These are phyloP conservation scores for Dolichallabes microphthalmus DNA, from an alignment of 2,113 vertebrate species.

Conservation along the genomic window DNA sequence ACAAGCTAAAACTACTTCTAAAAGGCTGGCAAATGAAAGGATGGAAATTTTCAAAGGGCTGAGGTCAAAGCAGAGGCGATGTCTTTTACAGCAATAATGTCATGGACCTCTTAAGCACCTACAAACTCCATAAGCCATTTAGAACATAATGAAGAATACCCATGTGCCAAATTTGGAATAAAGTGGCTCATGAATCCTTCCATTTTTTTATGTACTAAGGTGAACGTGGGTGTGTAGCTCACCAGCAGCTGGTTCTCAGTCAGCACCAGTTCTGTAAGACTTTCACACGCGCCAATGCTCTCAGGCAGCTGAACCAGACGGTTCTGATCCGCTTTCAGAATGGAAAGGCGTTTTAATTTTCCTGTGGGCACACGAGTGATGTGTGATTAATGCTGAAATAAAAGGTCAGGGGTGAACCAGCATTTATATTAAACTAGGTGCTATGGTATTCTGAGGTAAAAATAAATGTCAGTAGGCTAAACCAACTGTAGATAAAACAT, in stretches of 20 bases:
- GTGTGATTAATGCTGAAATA: background rate
- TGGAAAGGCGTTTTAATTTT: constrained; percentile 86
- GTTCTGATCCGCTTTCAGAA: constrained; percentile 96
- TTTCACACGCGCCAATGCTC: constrained; percentile 90
- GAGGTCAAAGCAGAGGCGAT: background rate
- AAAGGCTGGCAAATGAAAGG: background rate
- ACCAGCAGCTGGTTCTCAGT: constrained; percentile 95
- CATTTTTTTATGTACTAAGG: no score
- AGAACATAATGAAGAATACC: background rate
- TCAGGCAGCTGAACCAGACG: constrained; percentile 86
- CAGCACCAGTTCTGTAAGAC: constrained; percentile 92
- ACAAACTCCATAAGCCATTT: background rate
- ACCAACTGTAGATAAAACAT: background rate
- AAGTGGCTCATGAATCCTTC: background rate
- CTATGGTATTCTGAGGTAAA: background rate
- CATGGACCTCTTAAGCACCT: background rate
- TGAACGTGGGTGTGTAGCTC: constrained; percentile 51
- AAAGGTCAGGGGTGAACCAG: background rate
- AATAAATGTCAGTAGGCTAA: background rate
- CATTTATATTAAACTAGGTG: no score
- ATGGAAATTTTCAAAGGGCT: background rate
- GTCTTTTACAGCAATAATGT: background rate
- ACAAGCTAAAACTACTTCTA: background rate
- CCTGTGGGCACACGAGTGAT: constrained; percentile 69
- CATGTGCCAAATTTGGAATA: background rate